Conservation (phyloP, 2,797 vertebrate species). For the Sparidentex hasta region DNA sequence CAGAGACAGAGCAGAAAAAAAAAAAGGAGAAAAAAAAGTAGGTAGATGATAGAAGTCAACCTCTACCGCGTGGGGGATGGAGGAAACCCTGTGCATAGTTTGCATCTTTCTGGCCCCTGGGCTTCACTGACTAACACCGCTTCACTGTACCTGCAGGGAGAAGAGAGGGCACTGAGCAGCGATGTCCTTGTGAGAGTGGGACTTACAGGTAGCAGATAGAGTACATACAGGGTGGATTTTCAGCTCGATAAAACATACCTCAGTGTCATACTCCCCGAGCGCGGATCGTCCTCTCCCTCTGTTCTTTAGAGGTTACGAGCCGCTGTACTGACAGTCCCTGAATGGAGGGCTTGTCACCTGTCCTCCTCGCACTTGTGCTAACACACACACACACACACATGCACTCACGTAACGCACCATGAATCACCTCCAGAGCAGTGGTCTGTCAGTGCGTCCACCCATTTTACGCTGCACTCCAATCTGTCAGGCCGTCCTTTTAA, state of each 20-base stretch:
- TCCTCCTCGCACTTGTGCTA: background rate
- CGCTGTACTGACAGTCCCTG: slow-evolving; percentile 23
- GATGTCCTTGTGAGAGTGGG: slow-evolving; percentile 10
- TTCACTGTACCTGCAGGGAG: slow-evolving; percentile 34
- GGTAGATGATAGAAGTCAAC: slow-evolving; percentile 48
- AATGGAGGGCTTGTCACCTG: slow-evolving; percentile 32
- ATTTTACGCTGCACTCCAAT: slow-evolving; percentile 31
- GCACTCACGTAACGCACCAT: slow-evolving; percentile 1
- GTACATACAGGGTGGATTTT: slow-evolving; percentile 25
- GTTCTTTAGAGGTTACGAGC: slow-evolving; percentile 20
- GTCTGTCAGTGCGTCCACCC: slow-evolving; percentile 18
- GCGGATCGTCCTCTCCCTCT: slow-evolving; percentile 28
- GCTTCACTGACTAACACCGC: slow-evolving; percentile 27
- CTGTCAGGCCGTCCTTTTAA: slow-evolving; percentile 22
- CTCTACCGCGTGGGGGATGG: slow-evolving; percentile 44
- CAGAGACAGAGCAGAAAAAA: slow-evolving; percentile 47
- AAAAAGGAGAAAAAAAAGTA: slow-evolving; percentile 28
- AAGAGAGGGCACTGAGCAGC: slow-evolving; percentile 19
- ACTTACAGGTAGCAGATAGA: slow-evolving; percentile 13
- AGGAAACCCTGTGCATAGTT: slow-evolving; percentile 49
- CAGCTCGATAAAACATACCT: slow-evolving; percentile 30
- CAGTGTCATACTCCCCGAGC: slow-evolving; percentile 8
- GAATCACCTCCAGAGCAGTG: slow-evolving; percentile 17
- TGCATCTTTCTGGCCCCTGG: slow-evolving; percentile 55
- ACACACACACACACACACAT: slow-evolving; percentile 16